Evolutionary conservation across 1,140 invertebrate species (phyloP), one percentile per base, ranked within the genome.

Genomic region (Orius laevigatus): DNA sequence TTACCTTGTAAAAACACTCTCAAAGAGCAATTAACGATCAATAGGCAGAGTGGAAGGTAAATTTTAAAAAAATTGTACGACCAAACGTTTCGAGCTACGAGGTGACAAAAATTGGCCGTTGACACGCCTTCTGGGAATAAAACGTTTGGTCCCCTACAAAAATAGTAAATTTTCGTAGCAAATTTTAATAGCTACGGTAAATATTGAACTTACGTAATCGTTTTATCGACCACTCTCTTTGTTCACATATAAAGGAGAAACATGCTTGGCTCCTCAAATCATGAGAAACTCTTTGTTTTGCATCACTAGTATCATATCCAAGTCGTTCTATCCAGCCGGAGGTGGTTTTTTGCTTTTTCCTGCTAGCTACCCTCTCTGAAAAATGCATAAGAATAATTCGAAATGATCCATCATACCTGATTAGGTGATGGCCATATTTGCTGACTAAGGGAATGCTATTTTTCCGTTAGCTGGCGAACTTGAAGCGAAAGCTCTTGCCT

Each of bases 291-390:
- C 16, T 14, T 35, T 35, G 35, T 4, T 46, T 47, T 55, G 12
- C 64, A 61, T 2, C 63, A 62, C 35, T 63, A 62, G 4, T 61
- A 2, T 73, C 74, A 51, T 72, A 55, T 92, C 88, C 25, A 93
- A 61, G 66, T 93, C 88, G 1, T 64, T 92, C 87, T n/a, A 83
- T 67, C 81, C 89, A 92, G 9, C 76, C 72, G 18, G 66, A 58
- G 50, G 44, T 60, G 56, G n/a, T n/a, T n/a, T 25, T 54, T 25
- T 14, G 46, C 42, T 51, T 54, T 48, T 56, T 55, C 43, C 56
- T 59, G 5, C 60, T 53, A 15, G 61, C 58, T 12, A 16, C 11
- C 36, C 36, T 38, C 3, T n/a, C 11, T 38, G 36, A 38, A 38
- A 38, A n/a, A n/a, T n/a, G 15, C 15, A 38, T 5, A 16, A 38